Evolutionary conservation across 2,113 vertebrate species (phyloP).

Genomic region (Aldabrachelys gigantea): DNA sequence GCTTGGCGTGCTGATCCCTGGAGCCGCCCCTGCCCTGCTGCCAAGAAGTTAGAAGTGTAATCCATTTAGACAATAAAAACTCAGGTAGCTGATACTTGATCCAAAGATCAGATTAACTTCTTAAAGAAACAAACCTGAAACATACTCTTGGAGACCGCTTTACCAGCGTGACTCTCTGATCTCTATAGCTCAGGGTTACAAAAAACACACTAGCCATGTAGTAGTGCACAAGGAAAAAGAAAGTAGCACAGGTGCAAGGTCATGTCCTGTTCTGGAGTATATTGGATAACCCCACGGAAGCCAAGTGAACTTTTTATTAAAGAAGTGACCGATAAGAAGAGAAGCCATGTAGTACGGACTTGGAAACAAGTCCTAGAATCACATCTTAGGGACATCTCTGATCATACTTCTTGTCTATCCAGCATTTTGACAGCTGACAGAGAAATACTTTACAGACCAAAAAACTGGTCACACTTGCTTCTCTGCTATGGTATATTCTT

Average conservation of each 20-base stretch:
- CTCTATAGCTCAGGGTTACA: accelerated
- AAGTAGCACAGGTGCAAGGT: background rate
- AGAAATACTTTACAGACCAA: too few relatives aligned
- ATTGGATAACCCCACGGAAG: background rate
- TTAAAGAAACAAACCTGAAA: background rate
- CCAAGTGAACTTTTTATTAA: background rate
- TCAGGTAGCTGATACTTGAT: background rate
- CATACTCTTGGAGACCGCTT: background rate
- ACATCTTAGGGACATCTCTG: background rate
- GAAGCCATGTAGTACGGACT: background rate
- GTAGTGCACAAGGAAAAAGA: background rate
- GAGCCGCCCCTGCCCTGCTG: background rate
- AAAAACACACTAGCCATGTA: background rate
- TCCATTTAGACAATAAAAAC: background rate
- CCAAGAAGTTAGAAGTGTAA: background rate
- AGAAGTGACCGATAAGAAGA: background rate
- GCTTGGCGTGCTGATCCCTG: too few relatives aligned
- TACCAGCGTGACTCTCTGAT: accelerated
- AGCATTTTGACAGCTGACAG: too few relatives aligned
- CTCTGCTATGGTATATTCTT: too few relatives aligned
- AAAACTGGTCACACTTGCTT: too few relatives aligned
- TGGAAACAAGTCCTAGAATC: background rate
- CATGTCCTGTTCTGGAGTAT: background rate
- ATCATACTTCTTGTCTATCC: background rate
- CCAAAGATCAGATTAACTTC: background rate